Evolutionary conservation across 2,797 vertebrate genomes (phyloP).

Genomic region (Lepilemur ruficaudatus): DNA sequence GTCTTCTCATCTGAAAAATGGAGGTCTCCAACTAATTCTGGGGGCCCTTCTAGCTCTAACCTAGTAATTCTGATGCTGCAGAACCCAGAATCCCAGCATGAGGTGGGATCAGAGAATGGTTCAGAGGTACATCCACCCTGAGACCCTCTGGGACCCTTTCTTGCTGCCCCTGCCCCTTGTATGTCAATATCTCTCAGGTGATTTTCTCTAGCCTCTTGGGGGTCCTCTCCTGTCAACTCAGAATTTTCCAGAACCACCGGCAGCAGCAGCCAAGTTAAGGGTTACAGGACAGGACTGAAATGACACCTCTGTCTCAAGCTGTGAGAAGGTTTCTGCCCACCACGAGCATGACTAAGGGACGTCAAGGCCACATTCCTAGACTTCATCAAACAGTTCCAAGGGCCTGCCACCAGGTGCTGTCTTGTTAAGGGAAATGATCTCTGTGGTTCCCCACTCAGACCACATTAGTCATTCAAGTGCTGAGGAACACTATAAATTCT

Average conservation of each 20-base stretch:
- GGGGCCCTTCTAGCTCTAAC: neutral
- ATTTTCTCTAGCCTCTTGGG: neutral
- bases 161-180: neutral
- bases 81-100: neutral
- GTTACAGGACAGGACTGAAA: neutral
- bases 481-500: slow-evolving; percentile 79
- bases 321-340: neutral
- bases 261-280: neutral
- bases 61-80: neutral
- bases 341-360: neutral
- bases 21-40: neutral
- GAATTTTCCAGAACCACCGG: neutral
- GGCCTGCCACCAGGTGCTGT: slow-evolving; percentile 42
- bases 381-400: slow-evolving; percentile 10
- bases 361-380: neutral
- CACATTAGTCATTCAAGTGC: slow-evolving; percentile 80
- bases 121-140: neutral
- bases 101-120: too few relatives aligned
- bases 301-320: neutral
- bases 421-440: slow-evolving; percentile 65
- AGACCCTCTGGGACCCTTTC: neutral
- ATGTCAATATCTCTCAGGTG: neutral
- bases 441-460: neutral
- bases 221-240: neutral
- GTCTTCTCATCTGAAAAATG: neutral